Conservation (phyloP, 2,797 vertebrate genomes). For the Pogoniulus pusillus region DNA sequence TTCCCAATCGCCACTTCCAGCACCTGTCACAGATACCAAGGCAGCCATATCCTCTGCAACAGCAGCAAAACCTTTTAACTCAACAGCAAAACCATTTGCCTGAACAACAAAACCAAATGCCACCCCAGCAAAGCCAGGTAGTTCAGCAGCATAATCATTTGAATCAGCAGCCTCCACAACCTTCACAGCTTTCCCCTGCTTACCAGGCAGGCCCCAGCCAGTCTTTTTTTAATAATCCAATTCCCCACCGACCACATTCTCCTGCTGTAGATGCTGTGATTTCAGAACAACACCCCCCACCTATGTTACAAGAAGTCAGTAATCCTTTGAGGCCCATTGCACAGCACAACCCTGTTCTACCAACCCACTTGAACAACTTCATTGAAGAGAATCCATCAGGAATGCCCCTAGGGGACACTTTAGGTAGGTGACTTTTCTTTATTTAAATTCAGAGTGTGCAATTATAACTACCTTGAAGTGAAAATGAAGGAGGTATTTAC, state of each 20-base stretch:
- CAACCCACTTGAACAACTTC: constrained; percentile 89
- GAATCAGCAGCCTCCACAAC: constrained; percentile 76
- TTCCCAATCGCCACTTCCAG: constrained; percentile 81
- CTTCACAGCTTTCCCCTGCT: constrained; percentile 80
- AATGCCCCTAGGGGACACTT: constrained; percentile 83
- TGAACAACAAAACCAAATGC: constrained; percentile 80
- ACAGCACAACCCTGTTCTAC: constrained; percentile 85
- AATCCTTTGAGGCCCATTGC: constrained; percentile 82
- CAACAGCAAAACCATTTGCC: constrained; percentile 83
- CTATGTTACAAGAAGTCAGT: constrained; percentile 82
- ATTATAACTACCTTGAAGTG: constrained; percentile 20
- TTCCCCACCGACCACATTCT: constrained; percentile 88
- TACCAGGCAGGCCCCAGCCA: constrained; percentile 77
- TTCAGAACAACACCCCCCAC: constrained; percentile 77
- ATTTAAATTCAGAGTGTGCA: constrained; percentile 44
- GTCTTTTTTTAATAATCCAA: constrained; percentile 87
- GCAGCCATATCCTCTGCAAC: constrained; percentile 85
- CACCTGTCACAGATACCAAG: constrained; percentile 86
- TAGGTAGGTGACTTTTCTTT: constrained; percentile 83
- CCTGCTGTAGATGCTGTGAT: constrained; percentile 84
- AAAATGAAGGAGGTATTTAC: constrained; percentile 48
- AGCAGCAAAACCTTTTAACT: constrained; percentile 77
- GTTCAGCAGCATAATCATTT: constrained; percentile 78
- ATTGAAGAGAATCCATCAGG: constrained; percentile 87
- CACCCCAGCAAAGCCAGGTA: constrained; percentile 79